Evolutionary conservation across 2,797 vertebrate species (phyloP).

Genomic region (Anabas testudineus): DNA sequence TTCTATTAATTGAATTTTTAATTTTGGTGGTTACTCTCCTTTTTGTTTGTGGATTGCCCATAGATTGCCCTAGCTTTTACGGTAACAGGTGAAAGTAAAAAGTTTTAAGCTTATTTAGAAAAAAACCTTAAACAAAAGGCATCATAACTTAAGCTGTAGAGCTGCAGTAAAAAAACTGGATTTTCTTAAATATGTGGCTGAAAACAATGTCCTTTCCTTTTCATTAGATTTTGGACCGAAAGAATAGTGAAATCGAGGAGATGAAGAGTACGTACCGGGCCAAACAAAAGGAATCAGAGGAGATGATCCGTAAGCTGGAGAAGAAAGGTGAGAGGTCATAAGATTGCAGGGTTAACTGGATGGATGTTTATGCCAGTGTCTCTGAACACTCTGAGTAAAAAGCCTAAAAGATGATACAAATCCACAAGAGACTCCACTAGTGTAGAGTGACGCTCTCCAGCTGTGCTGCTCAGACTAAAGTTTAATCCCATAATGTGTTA

Average conservation of each 20-base stretch:
- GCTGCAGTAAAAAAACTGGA: neutral
- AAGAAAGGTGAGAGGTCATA: slow-evolving; percentile 90
- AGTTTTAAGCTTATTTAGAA: too few species aligned
- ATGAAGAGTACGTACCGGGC: slow-evolving; percentile 86
- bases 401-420: slow-evolving; percentile 48
- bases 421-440: slow-evolving; percentile 35
- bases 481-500: slow-evolving; percentile 33
- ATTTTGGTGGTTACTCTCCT: too few species aligned
- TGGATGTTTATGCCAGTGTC: slow-evolving; percentile 74
- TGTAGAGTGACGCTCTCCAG: slow-evolving; percentile 71
- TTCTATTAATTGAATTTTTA: too few species aligned
- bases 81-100: neutral
- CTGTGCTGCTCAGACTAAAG: slow-evolving; percentile 63
- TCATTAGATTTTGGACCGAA: slow-evolving; percentile 93
- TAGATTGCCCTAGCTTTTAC: neutral
- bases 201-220: slow-evolving; percentile 34
- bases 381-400: slow-evolving; percentile 73
- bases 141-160: neutral
- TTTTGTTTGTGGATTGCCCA: too few species aligned
- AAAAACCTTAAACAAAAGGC: neutral
- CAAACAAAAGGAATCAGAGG: slow-evolving; percentile 91
- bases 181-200: neutral
- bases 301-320: slow-evolving; percentile 89
- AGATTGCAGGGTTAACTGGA: slow-evolving; percentile 51
- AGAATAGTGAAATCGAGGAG: slow-evolving; percentile 93